Base-by-base conservation (phyloP, 2,113 vertebrate species). In the Cettia cetti region DNA sequence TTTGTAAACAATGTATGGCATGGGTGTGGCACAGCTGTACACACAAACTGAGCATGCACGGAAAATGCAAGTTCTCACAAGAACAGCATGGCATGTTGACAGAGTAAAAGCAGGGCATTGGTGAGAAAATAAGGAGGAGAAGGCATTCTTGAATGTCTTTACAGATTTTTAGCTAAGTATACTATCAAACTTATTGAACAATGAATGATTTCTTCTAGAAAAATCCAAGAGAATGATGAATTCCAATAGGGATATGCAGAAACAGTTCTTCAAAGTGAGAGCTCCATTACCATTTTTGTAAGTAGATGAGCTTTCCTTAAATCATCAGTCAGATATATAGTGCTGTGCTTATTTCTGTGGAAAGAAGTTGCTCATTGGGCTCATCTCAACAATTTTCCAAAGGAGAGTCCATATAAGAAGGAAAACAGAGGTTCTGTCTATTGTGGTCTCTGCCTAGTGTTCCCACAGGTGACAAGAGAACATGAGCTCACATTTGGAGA, bases 41-140 rank as follows among this genome's bases (percentile, higher is more conserved):
- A 2, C 7, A 19, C 11, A 71, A 82, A 71, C 10, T 22, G 10
- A 53, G 31, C 68, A 30, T 44, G 39, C 23, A 23, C 7, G 2
- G 54, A 70, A 86, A 84, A 84, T 40, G 22, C 84, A 92, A 87
- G 47, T 66, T 87, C 31, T 78, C 57, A 78, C 82, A 79, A 33
- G 80, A 88, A 45, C 0, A 2, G 14, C 2, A 13, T 37, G 52
- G 15, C 22, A 8, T 54, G 35, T 54, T 3, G 6, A 27, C n/a
- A 66, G 42, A 79, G 7, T 3, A 53, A 76, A 76, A 79, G 17
- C 44, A 31, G 33, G 52, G 7, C 30, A 68, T 22, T 79, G 16
- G 19, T 6, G 37, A 54, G 40, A 64, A 87, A 61, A 71, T 64
- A 47, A 68, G 37, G 54, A 81, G 77, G 3, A 30, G 39, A 89